phyloP scores from a whole-genome alignment of 2,113 vertebrate species.

The Brachionichthys hirsutus region DNA sequence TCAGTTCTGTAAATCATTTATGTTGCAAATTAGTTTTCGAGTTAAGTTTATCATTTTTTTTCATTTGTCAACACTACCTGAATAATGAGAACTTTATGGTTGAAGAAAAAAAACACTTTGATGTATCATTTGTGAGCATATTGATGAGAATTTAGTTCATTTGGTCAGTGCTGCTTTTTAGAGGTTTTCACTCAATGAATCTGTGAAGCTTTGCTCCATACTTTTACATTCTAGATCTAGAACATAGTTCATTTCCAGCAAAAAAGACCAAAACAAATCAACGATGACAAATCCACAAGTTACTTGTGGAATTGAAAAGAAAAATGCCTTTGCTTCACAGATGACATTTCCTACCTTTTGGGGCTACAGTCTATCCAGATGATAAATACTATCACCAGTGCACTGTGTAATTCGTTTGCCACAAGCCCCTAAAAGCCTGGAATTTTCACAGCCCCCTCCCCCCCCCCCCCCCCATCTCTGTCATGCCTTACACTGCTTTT shows the following conservation, averaged over 20 bases:
- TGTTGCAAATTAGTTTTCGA: constrained; percentile 26
- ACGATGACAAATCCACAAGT: background rate
- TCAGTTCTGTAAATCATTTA: constrained; percentile 30
- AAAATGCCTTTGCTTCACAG: constrained; percentile 75
- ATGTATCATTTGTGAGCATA: constrained; percentile 50
- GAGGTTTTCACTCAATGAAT: constrained; percentile 65
- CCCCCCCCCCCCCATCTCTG: constrained; percentile 51
- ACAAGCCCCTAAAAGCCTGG: constrained; percentile 73
- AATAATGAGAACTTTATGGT: constrained; percentile 7
- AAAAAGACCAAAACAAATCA: constrained; percentile 9
- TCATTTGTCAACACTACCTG: constrained; percentile 8
- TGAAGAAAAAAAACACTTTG: constrained; percentile 40
- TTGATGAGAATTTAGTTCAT: constrained; percentile 41
- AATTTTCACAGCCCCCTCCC: constrained; percentile 59
- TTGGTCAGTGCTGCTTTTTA: constrained; percentile 68
- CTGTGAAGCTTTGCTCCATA: constrained; percentile 75
- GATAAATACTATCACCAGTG: constrained; percentile 36
- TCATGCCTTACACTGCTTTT: constrained; percentile 78
- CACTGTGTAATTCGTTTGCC: constrained; percentile 43
- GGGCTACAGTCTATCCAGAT: constrained; percentile 58
- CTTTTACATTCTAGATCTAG: constrained; percentile 24
- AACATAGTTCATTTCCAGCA: constrained; percentile 7
- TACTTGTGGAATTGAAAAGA: constrained; percentile 31
- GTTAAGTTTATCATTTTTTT: constrained; percentile 20
- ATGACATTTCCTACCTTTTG: constrained; percentile 71